Conservation (phyloP, 2,888 invertebrate genomes). For the Ophonus ardosiacus region DNA sequence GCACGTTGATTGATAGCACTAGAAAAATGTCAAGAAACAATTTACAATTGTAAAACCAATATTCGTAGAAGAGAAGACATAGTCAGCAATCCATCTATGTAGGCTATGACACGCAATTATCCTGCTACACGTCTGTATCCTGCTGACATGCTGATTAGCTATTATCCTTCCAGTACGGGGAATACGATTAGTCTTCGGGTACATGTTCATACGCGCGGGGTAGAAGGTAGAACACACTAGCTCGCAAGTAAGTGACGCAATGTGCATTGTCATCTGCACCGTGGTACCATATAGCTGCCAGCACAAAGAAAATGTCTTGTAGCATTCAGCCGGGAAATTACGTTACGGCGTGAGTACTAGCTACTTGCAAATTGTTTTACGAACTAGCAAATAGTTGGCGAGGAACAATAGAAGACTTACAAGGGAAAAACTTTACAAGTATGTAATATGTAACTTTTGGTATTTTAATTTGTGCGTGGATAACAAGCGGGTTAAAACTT, state of each 20-base stretch:
- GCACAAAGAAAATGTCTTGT: not conserved
- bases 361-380: not conserved
- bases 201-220: not conserved
- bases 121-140: not conserved
- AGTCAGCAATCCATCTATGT: not conserved
- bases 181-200: not conserved
- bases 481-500: too few relatives aligned
- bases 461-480: too few relatives aligned
- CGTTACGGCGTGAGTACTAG: not conserved
- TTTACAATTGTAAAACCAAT: too few relatives aligned
- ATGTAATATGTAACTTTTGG: too few relatives aligned
- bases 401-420: not conserved
- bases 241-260: not conserved
- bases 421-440: too few relatives aligned
- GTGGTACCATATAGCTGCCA: not conserved
- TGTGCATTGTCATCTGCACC: not conserved
- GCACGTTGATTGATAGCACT: too few relatives aligned
- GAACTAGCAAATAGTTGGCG: not conserved
- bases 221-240: not conserved
- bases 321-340: not conserved
- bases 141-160: not conserved
- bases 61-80: not conserved
- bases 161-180: not conserved
- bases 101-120: not conserved
- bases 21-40: too few relatives aligned